phyloP scores from a whole-genome alignment of 2,113 vertebrate genomes.

The Callorhinus ursinus region DNA sequence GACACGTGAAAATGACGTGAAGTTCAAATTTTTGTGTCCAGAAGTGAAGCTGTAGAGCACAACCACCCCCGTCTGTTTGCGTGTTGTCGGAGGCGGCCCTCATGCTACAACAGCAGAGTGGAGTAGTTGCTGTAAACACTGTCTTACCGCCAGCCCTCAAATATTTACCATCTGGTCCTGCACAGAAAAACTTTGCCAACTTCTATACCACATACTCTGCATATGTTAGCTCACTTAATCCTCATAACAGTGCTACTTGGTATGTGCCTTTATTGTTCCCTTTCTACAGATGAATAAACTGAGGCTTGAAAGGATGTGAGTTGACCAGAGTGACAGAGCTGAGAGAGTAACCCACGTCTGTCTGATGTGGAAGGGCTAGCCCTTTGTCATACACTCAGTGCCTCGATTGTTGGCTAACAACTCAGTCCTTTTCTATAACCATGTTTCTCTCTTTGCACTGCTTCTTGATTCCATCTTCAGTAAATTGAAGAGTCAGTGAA shows the following conservation, averaged over 20 bases:
- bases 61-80: not conserved
- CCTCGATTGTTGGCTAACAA: not conserved
- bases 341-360: not conserved
- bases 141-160: not conserved
- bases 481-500: not conserved
- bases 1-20: not conserved
- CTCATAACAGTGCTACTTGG: fast-evolving
- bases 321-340: not conserved
- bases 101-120: not conserved
- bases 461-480: not conserved
- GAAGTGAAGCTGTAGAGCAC: not conserved
- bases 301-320: not conserved
- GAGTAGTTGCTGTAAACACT: not conserved
- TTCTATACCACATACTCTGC: not conserved
- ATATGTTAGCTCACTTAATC: not conserved
- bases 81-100: not conserved
- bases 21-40: not conserved
- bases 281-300: not conserved
- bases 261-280: not conserved
- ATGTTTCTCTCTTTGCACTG: not conserved
- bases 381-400: not conserved
- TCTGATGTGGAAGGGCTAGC: not conserved
- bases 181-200: not conserved
- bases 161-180: not conserved
- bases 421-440: not conserved